Evolutionary conservation across 2,888 invertebrate genomes (phyloP).

Genomic region (Chrysotoxum bicinctum): DNA sequence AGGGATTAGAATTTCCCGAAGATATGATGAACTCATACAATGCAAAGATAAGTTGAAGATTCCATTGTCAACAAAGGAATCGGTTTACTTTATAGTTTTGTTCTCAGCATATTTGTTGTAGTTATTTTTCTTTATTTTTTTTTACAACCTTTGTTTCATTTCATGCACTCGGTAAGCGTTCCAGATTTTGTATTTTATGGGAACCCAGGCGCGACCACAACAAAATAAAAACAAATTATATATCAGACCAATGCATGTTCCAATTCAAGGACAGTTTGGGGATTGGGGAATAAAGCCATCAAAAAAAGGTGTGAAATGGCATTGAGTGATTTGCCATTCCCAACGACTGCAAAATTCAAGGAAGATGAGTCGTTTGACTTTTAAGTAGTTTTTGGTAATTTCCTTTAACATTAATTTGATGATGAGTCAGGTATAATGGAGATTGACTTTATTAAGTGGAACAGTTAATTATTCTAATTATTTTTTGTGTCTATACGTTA

Average conservation of each 20-base stretch:
- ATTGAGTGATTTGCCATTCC: slow-evolving; percentile 39
- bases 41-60: background rate
- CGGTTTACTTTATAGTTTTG: slow-evolving; percentile 28
- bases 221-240: background rate
- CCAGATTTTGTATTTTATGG: slow-evolving; percentile 32
- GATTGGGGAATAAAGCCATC: background rate
- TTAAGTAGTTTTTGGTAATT: background rate
- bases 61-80: slow-evolving; percentile 50
- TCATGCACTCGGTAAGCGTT: slow-evolving; percentile 9
- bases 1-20: slow-evolving; percentile 43
- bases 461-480: too few species aligned
- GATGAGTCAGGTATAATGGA: background rate
- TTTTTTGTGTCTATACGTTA: too few species aligned
- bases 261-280: slow-evolving; percentile 31
- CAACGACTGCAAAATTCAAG: slow-evolving; percentile 9
- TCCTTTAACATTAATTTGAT: background rate
- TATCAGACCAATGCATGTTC: background rate
- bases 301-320: slow-evolving; percentile 36
- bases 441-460: too few species aligned
- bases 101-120: slow-evolving; percentile 15
- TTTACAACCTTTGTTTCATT: background rate
- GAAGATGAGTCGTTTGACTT: slow-evolving; percentile 24
- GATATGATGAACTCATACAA: slow-evolving; percentile 5
- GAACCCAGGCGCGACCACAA: slow-evolving; percentile 34
- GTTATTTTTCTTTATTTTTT: background rate